Evolutionary conservation across 2,888 invertebrate genomes (phyloP), one percentile per base, ranked within the genome.

Genomic region (Chloroclystis v-ata): DNA sequence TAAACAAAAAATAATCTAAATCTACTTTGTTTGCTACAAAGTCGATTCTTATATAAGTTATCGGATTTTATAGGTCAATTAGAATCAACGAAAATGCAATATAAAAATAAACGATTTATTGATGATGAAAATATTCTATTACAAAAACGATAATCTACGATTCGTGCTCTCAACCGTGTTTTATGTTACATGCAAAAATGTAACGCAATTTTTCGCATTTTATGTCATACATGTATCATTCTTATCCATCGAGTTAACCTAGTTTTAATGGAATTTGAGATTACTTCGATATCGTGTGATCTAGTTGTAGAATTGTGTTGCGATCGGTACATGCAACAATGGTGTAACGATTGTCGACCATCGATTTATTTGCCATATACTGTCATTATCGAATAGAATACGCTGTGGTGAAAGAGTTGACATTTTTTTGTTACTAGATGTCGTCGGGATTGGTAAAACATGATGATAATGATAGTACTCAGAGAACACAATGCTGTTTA

Each of bases 331-430:
- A 75, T 20, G 20, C 20, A 20, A 20, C 74, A 64, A 64, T 61
- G 57, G 57, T 45, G 48, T 61, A 63, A 63, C 61, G 59, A 70
- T 65, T 69, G 48, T 64, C 54, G 53, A 60, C 56, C 59, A 52
- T 59, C 74, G 67, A 80, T 81, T 82, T 82, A 75, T 78, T 76
- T 75, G 72, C 68, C 69, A 76, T 80, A 80, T 70, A 71, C 60
- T 43, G 55, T 50, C 59, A 60, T 57, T 60, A 59, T 56, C 54
- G 54, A 57, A 54, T 53, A 43, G 40, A 43, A 58, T 51, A 59
- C 53, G 37, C 43, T 60, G 63, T 77, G 62, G 55, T 47, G 67
- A 65, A 67, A 67, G 25, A 29, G 20, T 28, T 16, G 28, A 5
- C 30, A 7, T 26, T n/a, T 26, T n/a, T 11, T n/a, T 7, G 9